Evolutionary conservation across 2,888 invertebrate species (phyloP), one percentile per base, ranked within the genome.

Genomic region (Acleris holmiana): DNA sequence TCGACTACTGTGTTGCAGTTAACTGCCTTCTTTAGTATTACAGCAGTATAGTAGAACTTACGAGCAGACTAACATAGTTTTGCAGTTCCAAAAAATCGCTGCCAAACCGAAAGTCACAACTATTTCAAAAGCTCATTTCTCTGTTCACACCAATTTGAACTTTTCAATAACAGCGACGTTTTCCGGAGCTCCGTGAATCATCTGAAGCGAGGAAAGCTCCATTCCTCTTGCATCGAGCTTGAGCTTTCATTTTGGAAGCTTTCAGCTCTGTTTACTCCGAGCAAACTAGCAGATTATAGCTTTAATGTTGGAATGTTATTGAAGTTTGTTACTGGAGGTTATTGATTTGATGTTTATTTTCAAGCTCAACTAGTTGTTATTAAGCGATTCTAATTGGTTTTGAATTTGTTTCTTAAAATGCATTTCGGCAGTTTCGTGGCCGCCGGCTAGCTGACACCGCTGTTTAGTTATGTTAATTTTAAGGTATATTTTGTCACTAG

Each of bases 231-330:
- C 19, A 25, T 40, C 44, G 29, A 56, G 56, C 48, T 29, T 8
- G 50, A 59, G 54, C 48, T 59, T 59, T 49, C 46, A 58, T 35
- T 19, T 19, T 49, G 35, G 23, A 6, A 58, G 58, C 41, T 54
- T 40, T 48, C 56, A 49, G 13, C 23, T 40, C 21, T 50, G 48
- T 49, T 57, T 40, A 40, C 53, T 7, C 8, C 5, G 44, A 44
- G 44, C 19, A n/a, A 57, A 47, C 7, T 57, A 47, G 47, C 21
- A 23, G 18, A 57, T 35, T 46, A n/a, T 21, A 57, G 50, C 62
- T 62, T 56, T 50, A 46, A 61, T 61, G 51, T 29, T 40, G 51
- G 46, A 51, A n/a, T 23, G 46, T 46, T 57, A 57, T 63, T 63
- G 57, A 35, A 63, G 23, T 57, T 57, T 18, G 56, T 29, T 35